These are phyloP conservation scores for Gobiocypris rarus DNA, from an alignment of 2,113 vertebrate species.

Conservation along the genomic window DNA sequence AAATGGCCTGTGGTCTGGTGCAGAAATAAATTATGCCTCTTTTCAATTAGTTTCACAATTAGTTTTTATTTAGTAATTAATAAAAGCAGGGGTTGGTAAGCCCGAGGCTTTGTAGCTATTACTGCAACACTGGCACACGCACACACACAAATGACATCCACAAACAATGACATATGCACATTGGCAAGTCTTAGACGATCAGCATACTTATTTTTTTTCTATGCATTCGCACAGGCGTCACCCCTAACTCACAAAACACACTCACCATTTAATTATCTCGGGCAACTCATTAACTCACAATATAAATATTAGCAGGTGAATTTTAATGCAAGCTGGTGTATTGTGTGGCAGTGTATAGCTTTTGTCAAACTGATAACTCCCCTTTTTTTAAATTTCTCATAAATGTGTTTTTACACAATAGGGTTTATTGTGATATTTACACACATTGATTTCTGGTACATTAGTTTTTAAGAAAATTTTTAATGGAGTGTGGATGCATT, in stretches of 20 bases:
- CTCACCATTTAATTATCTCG: constrained; percentile 57
- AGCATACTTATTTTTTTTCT: constrained; percentile 45
- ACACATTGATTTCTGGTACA: constrained; percentile 39
- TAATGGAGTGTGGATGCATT: constrained; percentile 39
- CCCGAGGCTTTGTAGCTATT: constrained; percentile 65
- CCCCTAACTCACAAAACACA: constrained; percentile 28
- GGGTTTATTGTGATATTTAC: constrained; percentile 32
- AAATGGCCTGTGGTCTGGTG: constrained; percentile 76
- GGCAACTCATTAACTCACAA: constrained; percentile 46
- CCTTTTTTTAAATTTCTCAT: not conserved
- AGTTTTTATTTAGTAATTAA: constrained; percentile 85
- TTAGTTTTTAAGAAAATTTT: constrained; percentile 21
- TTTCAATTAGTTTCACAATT: constrained; percentile 84
- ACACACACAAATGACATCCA: constrained; percentile 59
- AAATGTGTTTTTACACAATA: constrained; percentile 18
- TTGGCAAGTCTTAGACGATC: constrained; percentile 32
- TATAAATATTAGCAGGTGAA: constrained; percentile 54
- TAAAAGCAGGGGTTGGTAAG: constrained; percentile 75
- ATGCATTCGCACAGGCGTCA: constrained; percentile 31
- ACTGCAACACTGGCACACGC: constrained; percentile 54
- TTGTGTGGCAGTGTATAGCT: constrained; percentile 38
- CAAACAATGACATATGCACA: constrained; percentile 49
- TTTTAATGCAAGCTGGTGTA: constrained; percentile 44
- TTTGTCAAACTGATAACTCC: not conserved
- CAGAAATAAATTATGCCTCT: constrained; percentile 78